Conservation (phyloP, 1,140 invertebrate species). For the Subanguina moxae region DNA sequence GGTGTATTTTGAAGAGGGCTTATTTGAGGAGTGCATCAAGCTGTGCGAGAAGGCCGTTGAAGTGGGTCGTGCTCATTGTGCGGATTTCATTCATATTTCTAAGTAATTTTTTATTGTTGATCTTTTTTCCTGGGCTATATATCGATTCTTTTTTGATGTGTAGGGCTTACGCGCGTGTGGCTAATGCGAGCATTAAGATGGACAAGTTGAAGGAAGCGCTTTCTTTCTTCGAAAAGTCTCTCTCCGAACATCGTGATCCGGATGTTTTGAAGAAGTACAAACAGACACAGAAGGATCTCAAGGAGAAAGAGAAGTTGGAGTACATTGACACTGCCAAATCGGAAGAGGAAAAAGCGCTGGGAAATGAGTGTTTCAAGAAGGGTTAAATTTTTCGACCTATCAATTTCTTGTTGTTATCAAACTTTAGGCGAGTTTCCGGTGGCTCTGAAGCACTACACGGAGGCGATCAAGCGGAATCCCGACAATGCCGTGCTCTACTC, state of each 20-base stretch:
- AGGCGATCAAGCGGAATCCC: constrained; percentile 92
- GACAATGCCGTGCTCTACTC: constrained; percentile 94
- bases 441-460: constrained; percentile 89
- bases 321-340: constrained; percentile 88
- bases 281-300: constrained; percentile 69
- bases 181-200: constrained; percentile 64
- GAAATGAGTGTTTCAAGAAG: constrained; percentile 73
- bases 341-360: constrained; percentile 87
- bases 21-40: constrained; percentile 85
- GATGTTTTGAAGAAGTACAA: constrained; percentile 57
- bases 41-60: constrained; percentile 89
- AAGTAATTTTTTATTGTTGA: constrained; percentile 63
- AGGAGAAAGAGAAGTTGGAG: constrained; percentile 80
- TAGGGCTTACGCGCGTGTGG: constrained; percentile 65
- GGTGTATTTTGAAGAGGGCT: constrained; percentile 76
- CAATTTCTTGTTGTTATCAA: too few species aligned
- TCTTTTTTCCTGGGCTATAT: background rate
- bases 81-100: constrained; percentile 92
- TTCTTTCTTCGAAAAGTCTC: constrained; percentile 85
- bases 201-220: constrained; percentile 80
- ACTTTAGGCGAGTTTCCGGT: constrained; percentile 77
- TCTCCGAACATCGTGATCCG: constrained; percentile 91
- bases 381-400: constrained; percentile 20
- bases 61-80: constrained; percentile 87
- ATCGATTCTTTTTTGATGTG: background rate